Base-by-base conservation (phyloP, 2,113 vertebrate genomes). In the Bothrops jararaca region DNA sequence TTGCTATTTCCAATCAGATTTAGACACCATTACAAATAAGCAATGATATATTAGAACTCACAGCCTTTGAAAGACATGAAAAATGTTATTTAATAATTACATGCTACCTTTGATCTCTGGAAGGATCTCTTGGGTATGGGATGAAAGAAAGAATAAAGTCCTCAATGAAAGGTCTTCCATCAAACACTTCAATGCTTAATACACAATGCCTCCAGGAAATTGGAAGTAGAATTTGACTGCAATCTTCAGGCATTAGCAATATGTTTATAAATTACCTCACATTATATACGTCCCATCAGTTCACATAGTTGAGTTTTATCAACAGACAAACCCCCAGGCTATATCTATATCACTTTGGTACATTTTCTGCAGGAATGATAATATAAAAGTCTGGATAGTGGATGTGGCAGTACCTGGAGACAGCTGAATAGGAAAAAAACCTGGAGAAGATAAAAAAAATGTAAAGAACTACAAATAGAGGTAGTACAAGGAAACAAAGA, bases 301-400 rank as follows among this genome's bases (percentile, higher is more conserved):
- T 56, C 58, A 58, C 0, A 3, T 54, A 15, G 94, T 95, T 95
- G 95, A 94, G 93, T 93, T 74, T 89, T 58, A 39, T 1, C 0
- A 94, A 93, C 93, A 95, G 58, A 74, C 91, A 86, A 5, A 74
- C 29, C 91, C 93, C 94, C 96, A 94, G 90, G 96, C 92, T 91
- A 92, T 94, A 92, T 29, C 74, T 52, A 86, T 94, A 90, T 26
- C 39, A 60, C 53, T 90, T 60, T 90, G 86, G 29, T 39, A 85
- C 5, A 42, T 92, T 92, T 50, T 23, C 39, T 58, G 48, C 29
- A 80, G 22, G 42, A 4, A 80, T 42, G 39, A 22, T 80, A 39
- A 39, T 80, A 2, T 15, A 64, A 69, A 69, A 34, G 64, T 34
- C 64, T 34, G 60, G 60, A 69, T 69, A 69, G 12, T n/a, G 4